A percentile compares a stretch with the other conserved stretches of the same genome.
Conservation (phyloP, 2,888 invertebrate species). For the Drosophila niveifrons region DNA sequence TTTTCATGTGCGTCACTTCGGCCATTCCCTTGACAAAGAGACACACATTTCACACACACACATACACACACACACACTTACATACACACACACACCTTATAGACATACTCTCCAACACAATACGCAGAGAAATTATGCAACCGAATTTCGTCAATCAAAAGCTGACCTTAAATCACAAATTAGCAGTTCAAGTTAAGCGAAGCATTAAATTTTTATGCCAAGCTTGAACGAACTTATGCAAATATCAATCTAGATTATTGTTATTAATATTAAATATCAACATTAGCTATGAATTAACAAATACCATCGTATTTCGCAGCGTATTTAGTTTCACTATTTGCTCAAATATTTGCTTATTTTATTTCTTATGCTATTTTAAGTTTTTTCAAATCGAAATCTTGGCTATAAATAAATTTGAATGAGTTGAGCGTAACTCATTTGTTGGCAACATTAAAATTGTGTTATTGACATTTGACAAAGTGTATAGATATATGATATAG, state of each 20-base stretch:
- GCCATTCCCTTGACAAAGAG: constrained; percentile 9
- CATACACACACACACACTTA: constrained; percentile 2
- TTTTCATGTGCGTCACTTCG: constrained; percentile 37
- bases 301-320: neutral
- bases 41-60: constrained; percentile 13
- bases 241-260: neutral
- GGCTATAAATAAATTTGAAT: too few species aligned
- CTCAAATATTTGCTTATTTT: neutral
- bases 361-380: neutral
- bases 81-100: constrained; percentile 5
- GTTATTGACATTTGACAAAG: too few species aligned
- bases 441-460: too few species aligned
- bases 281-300: neutral
- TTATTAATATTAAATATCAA: neutral
- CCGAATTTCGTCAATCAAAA: constrained; percentile 33
- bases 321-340: too few species aligned
- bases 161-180: constrained; percentile 6
- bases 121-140: constrained; percentile 20
- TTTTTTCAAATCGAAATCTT: neutral
- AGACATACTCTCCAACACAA: constrained; percentile 25
- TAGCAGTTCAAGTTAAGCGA: neutral
- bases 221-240: neutral
- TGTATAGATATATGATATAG: too few species aligned
- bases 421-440: too few species aligned
- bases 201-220: constrained; percentile 1